These are phyloP conservation scores for Cariama cristata DNA, from an alignment of 2,113 vertebrate species.

Conservation along the genomic window DNA sequence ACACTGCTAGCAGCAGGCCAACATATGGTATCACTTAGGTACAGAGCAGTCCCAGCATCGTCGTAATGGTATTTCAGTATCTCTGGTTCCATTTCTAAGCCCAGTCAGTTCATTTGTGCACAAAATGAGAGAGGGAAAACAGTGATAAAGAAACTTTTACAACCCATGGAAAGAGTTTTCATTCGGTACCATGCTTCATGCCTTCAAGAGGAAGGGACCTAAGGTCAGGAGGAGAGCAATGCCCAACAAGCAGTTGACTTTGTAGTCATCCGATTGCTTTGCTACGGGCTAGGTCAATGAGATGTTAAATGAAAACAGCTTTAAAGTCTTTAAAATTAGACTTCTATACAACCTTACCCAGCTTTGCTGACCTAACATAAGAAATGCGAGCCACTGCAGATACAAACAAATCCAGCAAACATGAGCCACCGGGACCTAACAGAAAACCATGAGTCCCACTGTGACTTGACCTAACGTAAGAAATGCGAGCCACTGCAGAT, in stretches of 20 bases:
- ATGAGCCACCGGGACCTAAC: background rate
- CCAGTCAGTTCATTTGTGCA: background rate
- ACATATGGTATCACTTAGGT: slow-evolving; percentile 50
- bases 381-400: background rate
- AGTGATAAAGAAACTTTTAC: background rate
- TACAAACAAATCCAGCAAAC: background rate
- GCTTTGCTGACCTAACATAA: background rate
- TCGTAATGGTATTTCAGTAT: background rate
- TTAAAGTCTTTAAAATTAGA: background rate
- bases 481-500: background rate
- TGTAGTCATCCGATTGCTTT: background rate
- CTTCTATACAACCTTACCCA: background rate
- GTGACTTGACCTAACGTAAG: background rate
- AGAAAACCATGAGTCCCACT: background rate
- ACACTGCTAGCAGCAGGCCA: slow-evolving; percentile 3
- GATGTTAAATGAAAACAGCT: background rate
- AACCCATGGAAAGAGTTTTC: background rate
- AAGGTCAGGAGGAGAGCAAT: background rate
- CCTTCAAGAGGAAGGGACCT: background rate
- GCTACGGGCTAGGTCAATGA: background rate
- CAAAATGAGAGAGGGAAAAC: background rate
- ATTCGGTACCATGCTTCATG: background rate
- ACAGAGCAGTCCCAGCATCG: background rate
- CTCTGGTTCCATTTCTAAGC: background rate
- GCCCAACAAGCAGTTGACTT: background rate